phyloP scores from a whole-genome alignment of 2,888 invertebrate genomes.

The Synergus japonicus region DNA sequence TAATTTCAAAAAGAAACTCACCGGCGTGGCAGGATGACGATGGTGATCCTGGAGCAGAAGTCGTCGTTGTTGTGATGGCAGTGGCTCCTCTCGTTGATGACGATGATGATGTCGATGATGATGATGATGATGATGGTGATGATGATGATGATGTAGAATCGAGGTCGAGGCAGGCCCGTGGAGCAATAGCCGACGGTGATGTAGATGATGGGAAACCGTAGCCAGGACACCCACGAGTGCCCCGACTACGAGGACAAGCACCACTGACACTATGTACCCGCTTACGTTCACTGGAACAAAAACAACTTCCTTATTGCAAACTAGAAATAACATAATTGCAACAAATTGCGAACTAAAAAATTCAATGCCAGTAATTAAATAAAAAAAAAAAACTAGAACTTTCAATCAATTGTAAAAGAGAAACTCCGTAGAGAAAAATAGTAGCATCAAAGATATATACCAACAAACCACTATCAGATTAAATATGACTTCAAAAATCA shows the following conservation, averaged over 20 bases:
- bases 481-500: not conserved
- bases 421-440: not conserved
- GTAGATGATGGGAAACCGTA: constrained; percentile 74
- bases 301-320: constrained; percentile 10
- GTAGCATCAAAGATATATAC: not conserved
- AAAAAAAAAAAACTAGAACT: too few relatives aligned
- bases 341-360: not conserved
- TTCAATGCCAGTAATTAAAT: not conserved
- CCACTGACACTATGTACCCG: constrained; percentile 73
- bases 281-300: constrained; percentile 68
- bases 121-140: constrained; percentile 62
- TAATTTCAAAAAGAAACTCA: constrained; percentile 57
- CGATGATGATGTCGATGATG: constrained; percentile 61
- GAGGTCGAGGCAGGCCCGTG: constrained; percentile 79
- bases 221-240: constrained; percentile 77
- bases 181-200: constrained; percentile 79
- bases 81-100: constrained; percentile 64
- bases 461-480: not conserved
- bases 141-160: constrained; percentile 68
- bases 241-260: constrained; percentile 71
- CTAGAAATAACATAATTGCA: not conserved
- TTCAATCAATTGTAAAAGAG: not conserved
- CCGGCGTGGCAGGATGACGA: constrained; percentile 70
- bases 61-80: constrained; percentile 64
- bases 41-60: constrained; percentile 69